Evolutionary conservation across 2,888 invertebrate genomes (phyloP), one percentile per base, ranked within the genome.

Genomic region (Shargacucullia verbasci): DNA sequence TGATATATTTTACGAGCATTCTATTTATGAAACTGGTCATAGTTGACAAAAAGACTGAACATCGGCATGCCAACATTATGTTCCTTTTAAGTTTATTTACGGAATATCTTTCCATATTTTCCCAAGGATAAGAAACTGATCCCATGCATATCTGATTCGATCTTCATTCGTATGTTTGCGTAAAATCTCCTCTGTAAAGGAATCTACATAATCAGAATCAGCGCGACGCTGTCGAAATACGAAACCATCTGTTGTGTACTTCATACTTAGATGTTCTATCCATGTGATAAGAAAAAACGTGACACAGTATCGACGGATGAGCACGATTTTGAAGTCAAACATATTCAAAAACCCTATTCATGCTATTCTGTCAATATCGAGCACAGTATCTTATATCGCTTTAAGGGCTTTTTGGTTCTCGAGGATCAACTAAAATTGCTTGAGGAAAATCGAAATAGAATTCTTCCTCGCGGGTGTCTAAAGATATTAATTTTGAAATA

Each of bases 151-250:
- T 89, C 87, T 89, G 89, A 90, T 90, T 89, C 85, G 89, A 87
- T 89, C 86, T 86, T 86, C 87, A 88, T 89, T 88, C 87, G 83
- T 86, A 86, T 87, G 86, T 90, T 90, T 90, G 88, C 87, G 89
- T 89, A 85, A 88, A 89, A 88, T 86, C 84, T 87, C 81, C 79
- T 84, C 78, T 85, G 84, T 86, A 85, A 82, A 84, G 82, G 81
- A 89, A 90, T 91, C 85, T 89, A 88, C 90, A 91, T 90, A 90
- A 89, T 90, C 90, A 89, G 85, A 89, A 85, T 85, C 88, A 86
- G 86, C 83, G 85, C 85, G 83, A 90, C 85, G 86, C 75, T 82
- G 82, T 80, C 82, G 83, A 87, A 87, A 89, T 88, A 87, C 82
- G 78, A 83, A 84, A 80, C 81, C 81, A 78, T 78, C 76, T 80